Conservation (phyloP, 2,797 vertebrate species). For the Schizopygopsis pylzovi region DNA sequence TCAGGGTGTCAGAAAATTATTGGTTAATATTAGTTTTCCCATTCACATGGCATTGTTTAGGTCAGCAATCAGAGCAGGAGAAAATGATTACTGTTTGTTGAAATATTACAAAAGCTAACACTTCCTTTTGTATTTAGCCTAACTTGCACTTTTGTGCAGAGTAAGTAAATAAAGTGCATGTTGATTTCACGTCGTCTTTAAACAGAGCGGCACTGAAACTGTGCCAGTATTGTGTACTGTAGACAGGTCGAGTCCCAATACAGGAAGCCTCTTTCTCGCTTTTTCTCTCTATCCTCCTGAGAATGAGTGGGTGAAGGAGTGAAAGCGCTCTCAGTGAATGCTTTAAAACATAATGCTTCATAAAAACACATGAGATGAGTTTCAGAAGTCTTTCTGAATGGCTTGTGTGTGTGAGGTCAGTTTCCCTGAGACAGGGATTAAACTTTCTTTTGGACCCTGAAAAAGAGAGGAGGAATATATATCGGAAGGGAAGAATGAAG, state of each 20-base stretch:
- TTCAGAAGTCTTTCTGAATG: conserved; percentile 77
- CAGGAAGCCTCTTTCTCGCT: conserved; percentile 65
- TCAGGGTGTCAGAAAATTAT: neutral
- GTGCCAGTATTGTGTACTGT: conserved; percentile 34
- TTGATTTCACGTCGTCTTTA: conserved; percentile 3
- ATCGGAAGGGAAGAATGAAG: conserved; percentile 55
- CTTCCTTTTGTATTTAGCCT: neutral
- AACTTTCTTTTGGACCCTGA: conserved; percentile 56
- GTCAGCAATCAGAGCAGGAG: neutral
- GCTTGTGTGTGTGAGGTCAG: conserved; percentile 53
- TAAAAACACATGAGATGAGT: conserved; percentile 90
- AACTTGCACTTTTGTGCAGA: neutral
- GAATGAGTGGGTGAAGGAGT: conserved; percentile 18
- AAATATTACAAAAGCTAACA: neutral
- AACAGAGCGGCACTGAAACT: conserved; percentile 6
- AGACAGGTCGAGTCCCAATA: neutral
- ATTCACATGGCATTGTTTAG: neutral
- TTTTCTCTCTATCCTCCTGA: conserved; percentile 60
- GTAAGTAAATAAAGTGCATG: neutral
- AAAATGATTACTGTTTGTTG: neutral
- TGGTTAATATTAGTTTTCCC: neutral
- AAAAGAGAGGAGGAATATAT: conserved; percentile 62
- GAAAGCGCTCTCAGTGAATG: conserved; percentile 74
- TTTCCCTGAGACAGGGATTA: conserved; percentile 59
- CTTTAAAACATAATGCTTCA: conserved; percentile 77